Evolutionary conservation across 2,113 vertebrate genomes (phyloP).

Genomic region (Poecile atricapillus): DNA sequence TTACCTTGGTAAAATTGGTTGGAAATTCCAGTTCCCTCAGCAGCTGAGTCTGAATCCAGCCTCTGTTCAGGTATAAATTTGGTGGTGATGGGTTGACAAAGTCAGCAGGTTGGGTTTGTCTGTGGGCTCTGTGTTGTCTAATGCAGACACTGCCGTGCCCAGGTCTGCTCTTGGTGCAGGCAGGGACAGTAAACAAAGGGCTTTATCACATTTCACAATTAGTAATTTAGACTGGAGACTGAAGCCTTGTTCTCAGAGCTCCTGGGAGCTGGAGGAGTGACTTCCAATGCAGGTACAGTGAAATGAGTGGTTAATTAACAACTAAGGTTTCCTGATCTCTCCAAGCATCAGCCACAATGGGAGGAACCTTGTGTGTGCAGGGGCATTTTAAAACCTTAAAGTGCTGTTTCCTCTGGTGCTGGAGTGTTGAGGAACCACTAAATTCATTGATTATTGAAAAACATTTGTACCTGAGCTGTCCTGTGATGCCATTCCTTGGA

Average conservation of each 20-base stretch:
- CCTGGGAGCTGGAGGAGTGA: background rate
- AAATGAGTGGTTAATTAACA: background rate
- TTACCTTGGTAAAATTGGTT: background rate
- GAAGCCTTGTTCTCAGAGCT: background rate
- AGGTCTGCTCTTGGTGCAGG: background rate
- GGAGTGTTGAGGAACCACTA: background rate
- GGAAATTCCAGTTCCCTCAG: background rate
- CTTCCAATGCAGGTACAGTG: background rate
- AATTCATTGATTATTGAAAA: background rate
- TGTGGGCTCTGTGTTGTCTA: background rate
- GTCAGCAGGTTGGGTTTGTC: background rate
- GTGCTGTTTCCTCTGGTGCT: background rate
- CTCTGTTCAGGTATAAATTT: background rate
- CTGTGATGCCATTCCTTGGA: background rate
- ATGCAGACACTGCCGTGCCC: background rate
- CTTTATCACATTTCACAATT: background rate
- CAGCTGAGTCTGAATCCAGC: background rate
- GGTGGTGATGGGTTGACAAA: background rate
- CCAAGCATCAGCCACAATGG: background rate
- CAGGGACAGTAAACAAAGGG: background rate
- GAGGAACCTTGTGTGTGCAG: background rate
- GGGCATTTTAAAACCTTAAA: background rate
- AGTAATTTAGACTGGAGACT: background rate
- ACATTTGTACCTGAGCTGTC: background rate
- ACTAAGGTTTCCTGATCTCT: background rate